Percentiles rank a stretch among this genome's conserved stretches.
Conservation (phyloP, 2,888 invertebrate species). For the Lamproptera curius region DNA sequence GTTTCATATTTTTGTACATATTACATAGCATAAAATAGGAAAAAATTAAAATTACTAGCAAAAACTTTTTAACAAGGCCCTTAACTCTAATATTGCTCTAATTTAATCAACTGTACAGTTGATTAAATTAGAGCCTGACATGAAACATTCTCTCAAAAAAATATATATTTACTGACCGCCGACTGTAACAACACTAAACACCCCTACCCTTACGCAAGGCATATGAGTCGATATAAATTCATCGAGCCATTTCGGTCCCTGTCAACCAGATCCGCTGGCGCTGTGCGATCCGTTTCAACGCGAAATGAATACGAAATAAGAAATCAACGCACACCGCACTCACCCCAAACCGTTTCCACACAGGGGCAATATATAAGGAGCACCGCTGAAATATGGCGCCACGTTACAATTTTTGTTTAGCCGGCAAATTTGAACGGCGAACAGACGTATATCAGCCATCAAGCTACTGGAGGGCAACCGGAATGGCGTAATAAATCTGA, state of each 20-base stretch:
- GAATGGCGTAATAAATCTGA: slow-evolving; percentile 72
- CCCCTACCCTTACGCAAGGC: neutral
- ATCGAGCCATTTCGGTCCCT: slow-evolving; percentile 30
- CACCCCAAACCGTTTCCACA: slow-evolving; percentile 65
- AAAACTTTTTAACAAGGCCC: no score
- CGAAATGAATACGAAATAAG: slow-evolving; percentile 72
- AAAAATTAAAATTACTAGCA: no score
- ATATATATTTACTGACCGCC: no score
- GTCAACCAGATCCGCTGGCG: slow-evolving; percentile 41
- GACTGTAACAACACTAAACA: no score
- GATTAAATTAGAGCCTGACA: no score
- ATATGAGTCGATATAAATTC: slow-evolving; percentile 25
- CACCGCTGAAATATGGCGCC: slow-evolving; percentile 59
- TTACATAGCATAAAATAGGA: no score
- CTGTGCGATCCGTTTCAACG: slow-evolving; percentile 61
- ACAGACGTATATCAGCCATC: slow-evolving; percentile 63
- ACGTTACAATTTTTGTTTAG: slow-evolving; percentile 64
- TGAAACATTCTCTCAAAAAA: no score
- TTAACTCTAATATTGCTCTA: no score
- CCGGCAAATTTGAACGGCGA: slow-evolving; percentile 61
- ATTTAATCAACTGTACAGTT: no score
- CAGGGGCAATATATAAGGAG: slow-evolving; percentile 60
- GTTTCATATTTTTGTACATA: no score
- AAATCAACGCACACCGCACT: slow-evolving; percentile 70
- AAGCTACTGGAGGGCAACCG: slow-evolving; percentile 61